Evolutionary conservation across 2,888 invertebrate genomes (phyloP).

Genomic region (Eulithis prunata): DNA sequence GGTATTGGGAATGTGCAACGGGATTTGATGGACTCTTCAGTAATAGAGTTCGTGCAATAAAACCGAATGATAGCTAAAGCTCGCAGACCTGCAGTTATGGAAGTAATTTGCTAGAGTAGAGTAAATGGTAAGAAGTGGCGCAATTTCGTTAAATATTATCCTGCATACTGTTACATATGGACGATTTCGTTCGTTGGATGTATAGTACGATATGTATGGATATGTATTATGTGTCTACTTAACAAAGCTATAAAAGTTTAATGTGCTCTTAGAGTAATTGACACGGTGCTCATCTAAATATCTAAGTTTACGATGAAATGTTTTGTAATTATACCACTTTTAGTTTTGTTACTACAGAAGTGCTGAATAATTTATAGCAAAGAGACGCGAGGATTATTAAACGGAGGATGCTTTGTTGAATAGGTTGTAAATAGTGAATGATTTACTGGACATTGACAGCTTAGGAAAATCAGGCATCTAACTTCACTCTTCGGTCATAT

Average conservation of each 20-base stretch:
- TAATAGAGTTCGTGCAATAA: conserved; percentile 41
- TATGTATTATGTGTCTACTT: too few species aligned
- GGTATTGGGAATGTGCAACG: conserved; percentile 70
- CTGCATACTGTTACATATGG: too few species aligned
- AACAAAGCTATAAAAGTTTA: conserved; percentile 41
- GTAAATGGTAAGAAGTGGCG: too few species aligned
- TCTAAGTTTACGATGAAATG: conserved; percentile 43
- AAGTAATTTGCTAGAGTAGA: conserved; percentile 9
- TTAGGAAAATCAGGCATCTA: background rate
- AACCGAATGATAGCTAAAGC: conserved; percentile 25
- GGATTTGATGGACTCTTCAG: conserved; percentile 55
- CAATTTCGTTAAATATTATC: too few species aligned
- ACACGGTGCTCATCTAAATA: conserved; percentile 40
- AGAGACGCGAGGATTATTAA: conserved; percentile 9
- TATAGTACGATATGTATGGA: too few species aligned
- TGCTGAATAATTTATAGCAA: conserved; percentile 33
- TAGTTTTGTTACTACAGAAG: conserved; percentile 10
- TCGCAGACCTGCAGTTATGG: conserved; percentile 10
- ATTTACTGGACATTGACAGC: conserved; percentile 7
- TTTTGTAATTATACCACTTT: conserved; percentile 35
- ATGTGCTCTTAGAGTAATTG: conserved; percentile 45
- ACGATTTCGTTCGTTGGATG: too few species aligned
- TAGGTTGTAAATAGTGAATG: conserved; percentile 11
- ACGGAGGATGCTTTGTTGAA: conserved; percentile 4
- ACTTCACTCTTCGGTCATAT: background rate